These are phyloP conservation scores for Watsonalla cultraria DNA, from an alignment of 2,888 invertebrate genomes.

Conservation along the genomic window DNA sequence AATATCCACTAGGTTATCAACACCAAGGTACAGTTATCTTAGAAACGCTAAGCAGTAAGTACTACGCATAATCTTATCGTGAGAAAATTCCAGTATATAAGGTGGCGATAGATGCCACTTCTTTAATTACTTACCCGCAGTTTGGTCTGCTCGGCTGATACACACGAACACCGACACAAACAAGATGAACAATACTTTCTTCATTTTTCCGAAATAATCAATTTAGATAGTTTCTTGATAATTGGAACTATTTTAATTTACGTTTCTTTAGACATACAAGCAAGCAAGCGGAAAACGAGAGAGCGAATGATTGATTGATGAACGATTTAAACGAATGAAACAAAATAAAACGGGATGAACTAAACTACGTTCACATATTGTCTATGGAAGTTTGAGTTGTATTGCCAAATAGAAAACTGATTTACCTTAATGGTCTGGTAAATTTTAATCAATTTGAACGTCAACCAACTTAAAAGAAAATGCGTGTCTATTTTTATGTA, in stretches of 20 bases:
- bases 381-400: too few species aligned
- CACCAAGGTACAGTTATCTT: neutral
- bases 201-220: slow-evolving; percentile 41
- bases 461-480: too few species aligned
- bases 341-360: too few species aligned
- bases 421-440: too few species aligned
- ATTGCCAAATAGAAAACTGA: too few species aligned
- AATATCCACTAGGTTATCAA: too few species aligned
- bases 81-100: slow-evolving; percentile 45
- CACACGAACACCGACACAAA: slow-evolving; percentile 54
- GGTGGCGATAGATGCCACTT: slow-evolving; percentile 26
- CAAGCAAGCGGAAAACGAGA: slow-evolving; percentile 16
- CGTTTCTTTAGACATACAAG: slow-evolving; percentile 27
- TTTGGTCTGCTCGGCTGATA: slow-evolving; percentile 34
- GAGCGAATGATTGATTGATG: slow-evolving; percentile 4
- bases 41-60: slow-evolving; percentile 8
- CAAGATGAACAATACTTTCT: slow-evolving; percentile 58
- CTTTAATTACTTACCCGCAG: slow-evolving; percentile 35
- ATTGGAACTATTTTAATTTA: slow-evolving; percentile 6
- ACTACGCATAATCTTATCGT: slow-evolving; percentile 38
- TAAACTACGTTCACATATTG: too few species aligned
- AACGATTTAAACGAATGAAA: too few species aligned
- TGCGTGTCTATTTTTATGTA: too few species aligned
- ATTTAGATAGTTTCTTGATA: neutral
- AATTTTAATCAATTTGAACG: too few species aligned